Conservation (phyloP, 2,113 vertebrate genomes). For the Urocynchramus pylzowi region DNA sequence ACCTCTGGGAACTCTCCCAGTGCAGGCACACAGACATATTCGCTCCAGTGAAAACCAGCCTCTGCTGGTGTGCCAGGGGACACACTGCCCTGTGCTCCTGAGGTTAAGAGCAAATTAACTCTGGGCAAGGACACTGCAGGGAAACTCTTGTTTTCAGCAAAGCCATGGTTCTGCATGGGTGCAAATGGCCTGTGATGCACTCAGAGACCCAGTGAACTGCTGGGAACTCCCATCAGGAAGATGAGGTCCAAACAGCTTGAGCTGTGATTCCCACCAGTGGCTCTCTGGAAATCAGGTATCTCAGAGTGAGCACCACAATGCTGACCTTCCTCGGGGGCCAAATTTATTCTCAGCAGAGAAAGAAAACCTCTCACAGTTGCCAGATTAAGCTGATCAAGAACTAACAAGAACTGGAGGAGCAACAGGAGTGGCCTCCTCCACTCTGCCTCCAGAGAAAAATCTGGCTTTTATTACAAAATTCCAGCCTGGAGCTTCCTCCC, state of each 20-base stretch:
- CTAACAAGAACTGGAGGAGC: constrained; percentile 6
- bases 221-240: neutral
- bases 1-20: neutral
- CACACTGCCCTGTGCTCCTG: neutral
- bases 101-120: neutral
- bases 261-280: neutral
- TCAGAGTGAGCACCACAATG: neutral
- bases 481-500: constrained; percentile 51
- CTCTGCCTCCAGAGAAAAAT: constrained; percentile 44
- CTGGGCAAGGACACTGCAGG: neutral
- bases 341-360: neutral
- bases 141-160: neutral
- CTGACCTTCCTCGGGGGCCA: neutral
- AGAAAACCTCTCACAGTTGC: neutral
- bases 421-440: neutral
- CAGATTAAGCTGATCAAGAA: constrained; percentile 7
- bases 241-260: neutral
- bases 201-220: neutral
- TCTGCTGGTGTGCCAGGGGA: neutral
- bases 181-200: neutral
- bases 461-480: constrained; percentile 59
- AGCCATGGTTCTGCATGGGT: neutral
- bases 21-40: neutral
- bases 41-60: neutral
- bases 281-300: neutral